Evolutionary conservation across 2,888 invertebrate species (phyloP).

Genomic region (Melieria crassipennis): DNA sequence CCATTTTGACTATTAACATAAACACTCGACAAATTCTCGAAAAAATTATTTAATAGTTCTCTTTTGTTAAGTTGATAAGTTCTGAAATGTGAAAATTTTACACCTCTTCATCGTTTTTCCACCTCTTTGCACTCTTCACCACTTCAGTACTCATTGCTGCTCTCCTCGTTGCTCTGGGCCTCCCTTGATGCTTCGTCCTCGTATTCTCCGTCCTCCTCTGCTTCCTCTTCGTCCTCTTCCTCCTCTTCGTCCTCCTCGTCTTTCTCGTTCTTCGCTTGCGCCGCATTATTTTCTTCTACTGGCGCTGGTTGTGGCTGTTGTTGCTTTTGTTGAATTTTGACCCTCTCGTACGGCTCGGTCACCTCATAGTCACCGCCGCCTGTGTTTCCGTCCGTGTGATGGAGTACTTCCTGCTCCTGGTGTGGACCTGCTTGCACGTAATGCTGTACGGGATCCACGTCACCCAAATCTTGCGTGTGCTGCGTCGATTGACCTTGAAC

Average conservation of each 20-base stretch:
- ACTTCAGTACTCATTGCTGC: conserved; percentile 39
- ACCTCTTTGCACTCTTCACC: no score
- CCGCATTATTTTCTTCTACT: conserved; percentile 29
- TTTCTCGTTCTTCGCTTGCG: conserved; percentile 29
- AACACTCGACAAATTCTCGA: no score
- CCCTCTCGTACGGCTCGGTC: conserved; percentile 43
- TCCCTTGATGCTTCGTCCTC: conserved; percentile 48
- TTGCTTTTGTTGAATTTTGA: conserved; percentile 43
- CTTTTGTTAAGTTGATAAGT: no score
- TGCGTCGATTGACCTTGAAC: conserved; percentile 53
- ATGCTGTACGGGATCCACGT: conserved; percentile 36
- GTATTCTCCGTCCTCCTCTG: conserved; percentile 47
- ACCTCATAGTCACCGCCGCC: conserved; percentile 28
- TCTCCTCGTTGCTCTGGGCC: conserved; percentile 41
- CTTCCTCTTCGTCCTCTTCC: conserved; percentile 44
- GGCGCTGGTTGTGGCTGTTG: conserved; percentile 41
- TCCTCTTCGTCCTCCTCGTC: conserved; percentile 37
- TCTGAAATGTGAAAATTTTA: no score
- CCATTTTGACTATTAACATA: no score
- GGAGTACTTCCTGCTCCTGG: conserved; percentile 12
- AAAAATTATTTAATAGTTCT: no score
- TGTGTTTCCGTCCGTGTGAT: conserved; percentile 5
- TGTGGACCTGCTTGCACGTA: conserved; percentile 37
- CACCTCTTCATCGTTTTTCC: no score
- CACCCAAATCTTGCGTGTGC: conserved; percentile 18